Percentiles rank a stretch among this genome's conserved stretches.
phyloP scores from a whole-genome alignment of 2,888 invertebrate genomes.

The Lochmaea crataegi region DNA sequence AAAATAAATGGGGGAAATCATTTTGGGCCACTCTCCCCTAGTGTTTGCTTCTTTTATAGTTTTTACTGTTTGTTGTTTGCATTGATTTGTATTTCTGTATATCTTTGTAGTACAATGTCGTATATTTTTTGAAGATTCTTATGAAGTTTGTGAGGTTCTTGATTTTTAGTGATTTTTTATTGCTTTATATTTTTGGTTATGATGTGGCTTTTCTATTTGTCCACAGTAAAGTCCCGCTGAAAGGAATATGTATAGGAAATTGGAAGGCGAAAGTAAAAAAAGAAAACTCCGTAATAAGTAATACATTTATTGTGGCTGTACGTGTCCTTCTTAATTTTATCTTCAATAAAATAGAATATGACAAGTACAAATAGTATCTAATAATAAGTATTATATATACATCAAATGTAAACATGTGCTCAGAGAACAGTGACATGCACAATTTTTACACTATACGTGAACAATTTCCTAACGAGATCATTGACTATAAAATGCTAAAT shows the following conservation, averaged over 20 bases:
- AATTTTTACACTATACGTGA: slow-evolving; percentile 51
- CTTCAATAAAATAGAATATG: slow-evolving; percentile 56
- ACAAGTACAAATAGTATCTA: slow-evolving; percentile 57
- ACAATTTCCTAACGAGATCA: slow-evolving; percentile 60
- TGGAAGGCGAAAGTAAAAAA: neutral
- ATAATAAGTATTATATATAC: slow-evolving; percentile 53
- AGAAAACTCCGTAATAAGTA: slow-evolving; percentile 26
- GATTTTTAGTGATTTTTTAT: no score
- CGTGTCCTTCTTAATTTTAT: slow-evolving; percentile 49
- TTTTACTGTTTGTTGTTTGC: no score
- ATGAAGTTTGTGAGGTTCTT: no score
- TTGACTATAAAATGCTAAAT: slow-evolving; percentile 57
- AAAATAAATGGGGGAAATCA: no score
- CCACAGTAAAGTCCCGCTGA: no score
- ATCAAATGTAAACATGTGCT: slow-evolving; percentile 52
- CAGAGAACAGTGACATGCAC: slow-evolving; percentile 51
- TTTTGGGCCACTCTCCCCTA: no score
- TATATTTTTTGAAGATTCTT: no score
- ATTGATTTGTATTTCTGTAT: no score
- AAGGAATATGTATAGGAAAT: neutral
- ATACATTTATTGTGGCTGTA: slow-evolving; percentile 53
- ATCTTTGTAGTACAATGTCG: no score
- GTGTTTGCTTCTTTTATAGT: no score
- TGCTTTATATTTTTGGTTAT: no score
- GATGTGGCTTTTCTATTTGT: no score